Conservation (phyloP, 1,140 invertebrate species). For the Archegozetes longisetosus region DNA sequence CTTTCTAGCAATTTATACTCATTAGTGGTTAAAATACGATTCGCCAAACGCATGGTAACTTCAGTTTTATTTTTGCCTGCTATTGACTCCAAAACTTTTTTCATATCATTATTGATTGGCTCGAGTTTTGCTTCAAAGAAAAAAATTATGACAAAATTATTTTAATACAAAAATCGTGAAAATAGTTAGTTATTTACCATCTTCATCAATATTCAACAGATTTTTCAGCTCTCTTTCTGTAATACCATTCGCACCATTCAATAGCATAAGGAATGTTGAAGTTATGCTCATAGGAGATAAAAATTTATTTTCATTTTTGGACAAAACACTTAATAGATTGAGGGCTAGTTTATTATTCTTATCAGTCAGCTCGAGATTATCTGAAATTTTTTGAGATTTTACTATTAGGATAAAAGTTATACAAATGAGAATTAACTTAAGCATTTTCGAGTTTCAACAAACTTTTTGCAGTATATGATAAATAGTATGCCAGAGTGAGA, state of each 20-base stretch:
- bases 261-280: neutral
- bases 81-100: neutral
- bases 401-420: too few species aligned
- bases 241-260: neutral
- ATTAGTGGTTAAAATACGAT: neutral
- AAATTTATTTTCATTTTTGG: neutral
- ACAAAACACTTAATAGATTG: neutral
- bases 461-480: too few species aligned
- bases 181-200: neutral
- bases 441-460: too few species aligned
- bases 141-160: neutral
- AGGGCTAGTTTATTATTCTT: neutral
- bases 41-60: neutral
- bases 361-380: neutral
- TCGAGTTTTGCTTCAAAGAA: neutral
- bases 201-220: neutral
- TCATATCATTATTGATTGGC: neutral
- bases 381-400: too few species aligned
- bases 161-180: neutral
- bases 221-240: neutral
- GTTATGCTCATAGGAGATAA: neutral
- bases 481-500: too few species aligned
- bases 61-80: neutral
- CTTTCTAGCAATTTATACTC: neutral
- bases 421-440: too few species aligned